These are phyloP conservation scores for Eudemis profundana DNA, from an alignment of 2,888 invertebrate genomes.

Conservation along the genomic window DNA sequence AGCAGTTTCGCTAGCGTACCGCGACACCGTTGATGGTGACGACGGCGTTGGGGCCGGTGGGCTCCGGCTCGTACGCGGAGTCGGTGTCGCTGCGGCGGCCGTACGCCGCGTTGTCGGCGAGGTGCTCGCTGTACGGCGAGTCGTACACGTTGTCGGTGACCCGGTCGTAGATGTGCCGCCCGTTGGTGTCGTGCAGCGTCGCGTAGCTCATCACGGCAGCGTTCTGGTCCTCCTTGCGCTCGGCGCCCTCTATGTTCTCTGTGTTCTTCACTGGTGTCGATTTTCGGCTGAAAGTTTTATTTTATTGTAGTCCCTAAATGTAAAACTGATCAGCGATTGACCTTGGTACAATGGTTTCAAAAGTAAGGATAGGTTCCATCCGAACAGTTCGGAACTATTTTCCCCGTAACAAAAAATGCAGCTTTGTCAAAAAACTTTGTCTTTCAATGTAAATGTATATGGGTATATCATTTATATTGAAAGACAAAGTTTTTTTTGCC, in stretches of 20 bases:
- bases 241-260: constrained; percentile 94
- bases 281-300: constrained; percentile 87
- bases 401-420: too few relatives aligned
- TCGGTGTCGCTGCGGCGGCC: constrained; percentile 78
- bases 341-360: too few relatives aligned
- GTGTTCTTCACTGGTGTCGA: constrained; percentile 95
- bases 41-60: constrained; percentile 84
- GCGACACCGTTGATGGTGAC: constrained; percentile 96
- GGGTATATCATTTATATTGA: too few relatives aligned
- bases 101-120: constrained; percentile 78
- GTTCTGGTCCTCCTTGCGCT: constrained; percentile 93
- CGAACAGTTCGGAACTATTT: too few relatives aligned
- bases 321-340: too few relatives aligned
- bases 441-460: too few relatives aligned
- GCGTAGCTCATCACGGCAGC: constrained; percentile 96
- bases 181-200: constrained; percentile 89
- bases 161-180: constrained; percentile 80
- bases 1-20: constrained; percentile 84
- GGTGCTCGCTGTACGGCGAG: constrained; percentile 88
- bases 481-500: too few relatives aligned
- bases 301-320: not conserved
- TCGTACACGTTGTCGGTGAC: constrained; percentile 90
- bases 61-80: constrained; percentile 88
- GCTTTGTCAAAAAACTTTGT: too few relatives aligned
- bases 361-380: too few relatives aligned